phyloP scores from a whole-genome alignment of 2,113 vertebrate species.

The Halichoeres trimaculatus region DNA sequence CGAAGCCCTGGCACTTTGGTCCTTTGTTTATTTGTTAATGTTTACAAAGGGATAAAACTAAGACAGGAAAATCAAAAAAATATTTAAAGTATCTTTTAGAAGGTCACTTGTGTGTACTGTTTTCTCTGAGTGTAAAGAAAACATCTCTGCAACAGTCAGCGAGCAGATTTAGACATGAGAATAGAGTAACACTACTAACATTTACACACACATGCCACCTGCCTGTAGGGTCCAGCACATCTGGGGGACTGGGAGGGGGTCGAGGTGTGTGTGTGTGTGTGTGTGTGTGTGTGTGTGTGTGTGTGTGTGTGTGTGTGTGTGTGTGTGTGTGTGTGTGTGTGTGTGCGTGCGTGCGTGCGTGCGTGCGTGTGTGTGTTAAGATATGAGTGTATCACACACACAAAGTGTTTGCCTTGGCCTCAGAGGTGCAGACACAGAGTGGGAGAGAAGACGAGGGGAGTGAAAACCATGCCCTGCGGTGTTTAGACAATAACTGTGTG shows the following conservation, averaged over 20 bases:
- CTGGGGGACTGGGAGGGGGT: conserved; percentile 28
- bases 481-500: conserved; percentile 64
- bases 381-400: conserved; percentile 65
- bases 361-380: conserved; percentile 41
- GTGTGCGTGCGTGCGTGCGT: conserved; percentile 39
- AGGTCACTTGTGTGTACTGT: no score
- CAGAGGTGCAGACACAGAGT: conserved; percentile 67
- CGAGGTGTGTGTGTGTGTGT: conserved; percentile 23
- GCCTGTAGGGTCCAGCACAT: conserved; percentile 44
- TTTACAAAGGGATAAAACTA: no score
- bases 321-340: conserved; percentile 48
- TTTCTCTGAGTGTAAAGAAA: no score
- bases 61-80: no score
- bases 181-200: neutral
- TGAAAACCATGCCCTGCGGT: conserved; percentile 62
- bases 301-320: conserved; percentile 6
- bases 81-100: no score
- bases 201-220: conserved; percentile 28
- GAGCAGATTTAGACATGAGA: neutral
- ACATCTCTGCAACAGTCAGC: no score
- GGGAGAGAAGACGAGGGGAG: conserved; percentile 57
- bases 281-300: conserved; percentile 54
- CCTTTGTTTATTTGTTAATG: no score
- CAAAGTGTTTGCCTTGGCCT: conserved; percentile 73
- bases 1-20: no score